Evolutionary conservation across 2,888 invertebrate genomes (phyloP).

Genomic region (Eupithecia pulchellata): DNA sequence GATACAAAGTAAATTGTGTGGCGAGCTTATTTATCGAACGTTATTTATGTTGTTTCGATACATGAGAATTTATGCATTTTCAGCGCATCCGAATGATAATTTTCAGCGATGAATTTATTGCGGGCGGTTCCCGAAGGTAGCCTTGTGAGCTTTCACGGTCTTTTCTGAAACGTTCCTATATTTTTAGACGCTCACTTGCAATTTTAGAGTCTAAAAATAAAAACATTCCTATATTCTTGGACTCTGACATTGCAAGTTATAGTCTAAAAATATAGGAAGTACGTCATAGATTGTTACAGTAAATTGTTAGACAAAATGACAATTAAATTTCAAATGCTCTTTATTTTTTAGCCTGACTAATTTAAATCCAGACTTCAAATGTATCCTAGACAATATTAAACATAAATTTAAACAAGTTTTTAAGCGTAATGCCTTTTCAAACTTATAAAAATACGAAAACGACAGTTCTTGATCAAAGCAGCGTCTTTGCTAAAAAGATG

Average conservation of each 20-base stretch:
- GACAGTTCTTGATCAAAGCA: not conserved
- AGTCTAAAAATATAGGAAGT: not conserved
- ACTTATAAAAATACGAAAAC: not conserved
- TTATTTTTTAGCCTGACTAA: no score
- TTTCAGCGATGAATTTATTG: conserved; percentile 8
- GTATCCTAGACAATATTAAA: no score
- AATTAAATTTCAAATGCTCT: no score
- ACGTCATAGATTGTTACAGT: not conserved
- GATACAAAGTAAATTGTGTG: conserved; percentile 11
- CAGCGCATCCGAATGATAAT: conserved; percentile 9
- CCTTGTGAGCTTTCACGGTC: not conserved
- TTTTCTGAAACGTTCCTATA: not conserved
- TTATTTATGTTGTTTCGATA: conserved; percentile 12
- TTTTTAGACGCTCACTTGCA: no score
- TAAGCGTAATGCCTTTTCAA: no score
- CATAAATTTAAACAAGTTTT: no score
- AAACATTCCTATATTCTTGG: no score
- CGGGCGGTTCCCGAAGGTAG: not conserved
- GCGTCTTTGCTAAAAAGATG: no score
- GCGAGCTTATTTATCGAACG: not conserved
- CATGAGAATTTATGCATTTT: conserved; percentile 12
- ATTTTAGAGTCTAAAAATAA: no score
- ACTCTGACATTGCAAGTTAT: no score
- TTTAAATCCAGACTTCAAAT: no score
- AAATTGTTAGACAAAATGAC: not conserved